These are phyloP conservation scores for Eupsilia transversa DNA, from an alignment of 2,888 invertebrate species.

Conservation along the genomic window DNA sequence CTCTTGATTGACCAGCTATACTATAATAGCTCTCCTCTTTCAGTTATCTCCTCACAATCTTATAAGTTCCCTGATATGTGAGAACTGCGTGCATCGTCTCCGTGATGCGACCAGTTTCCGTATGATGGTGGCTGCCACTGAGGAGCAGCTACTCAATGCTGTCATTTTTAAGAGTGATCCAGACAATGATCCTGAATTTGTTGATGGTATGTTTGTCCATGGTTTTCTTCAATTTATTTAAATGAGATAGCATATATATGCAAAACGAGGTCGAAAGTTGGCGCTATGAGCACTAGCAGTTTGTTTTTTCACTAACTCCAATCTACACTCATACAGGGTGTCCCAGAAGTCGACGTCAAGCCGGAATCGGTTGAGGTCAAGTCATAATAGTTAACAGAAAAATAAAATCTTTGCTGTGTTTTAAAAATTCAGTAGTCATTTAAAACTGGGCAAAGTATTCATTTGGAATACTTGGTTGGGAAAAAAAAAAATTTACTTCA, in stretches of 20 bases:
- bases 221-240: not conserved
- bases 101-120: slow-evolving; percentile 77
- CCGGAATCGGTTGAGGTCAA: no score
- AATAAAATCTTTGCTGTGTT: no score
- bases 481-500: no score
- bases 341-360: no score
- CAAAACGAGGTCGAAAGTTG: not conserved
- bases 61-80: slow-evolving; percentile 74
- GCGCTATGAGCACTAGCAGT: not conserved
- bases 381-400: no score
- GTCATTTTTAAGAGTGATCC: slow-evolving; percentile 23
- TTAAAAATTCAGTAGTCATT: no score
- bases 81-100: slow-evolving; percentile 72
- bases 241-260: not conserved
- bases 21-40: slow-evolving; percentile 45
- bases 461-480: no score
- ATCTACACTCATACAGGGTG: no score
- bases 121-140: slow-evolving; percentile 72
- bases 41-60: slow-evolving; percentile 75
- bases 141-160: slow-evolving; percentile 70
- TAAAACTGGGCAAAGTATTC: no score
- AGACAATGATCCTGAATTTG: slow-evolving; percentile 70
- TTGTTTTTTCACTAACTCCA: not conserved
- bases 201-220: slow-evolving; percentile 58
- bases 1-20: not conserved